These are phyloP conservation scores for Bembecia ichneumoniformis DNA, from an alignment of 2,888 invertebrate genomes.

Conservation along the genomic window DNA sequence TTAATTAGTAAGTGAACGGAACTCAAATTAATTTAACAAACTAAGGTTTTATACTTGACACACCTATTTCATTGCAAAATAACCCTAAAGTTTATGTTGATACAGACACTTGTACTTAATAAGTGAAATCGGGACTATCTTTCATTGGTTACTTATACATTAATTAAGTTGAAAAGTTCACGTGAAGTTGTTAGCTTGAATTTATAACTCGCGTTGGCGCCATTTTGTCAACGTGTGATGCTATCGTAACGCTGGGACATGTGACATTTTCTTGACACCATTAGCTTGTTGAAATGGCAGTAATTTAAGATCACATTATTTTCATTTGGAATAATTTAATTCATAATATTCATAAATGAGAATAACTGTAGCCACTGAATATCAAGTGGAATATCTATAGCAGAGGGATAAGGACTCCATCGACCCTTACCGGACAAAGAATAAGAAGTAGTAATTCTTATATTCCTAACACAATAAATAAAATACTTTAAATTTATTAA, in stretches of 20 bases:
- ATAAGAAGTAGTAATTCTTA: no score
- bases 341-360: no score
- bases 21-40: conserved; percentile 2
- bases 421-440: no score
- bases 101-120: background rate
- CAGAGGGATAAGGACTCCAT: no score
- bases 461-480: no score
- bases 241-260: background rate
- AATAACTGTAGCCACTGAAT: no score
- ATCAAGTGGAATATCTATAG: no score
- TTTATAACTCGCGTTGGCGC: background rate
- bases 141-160: background rate
- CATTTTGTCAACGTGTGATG: background rate
- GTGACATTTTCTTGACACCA: background rate
- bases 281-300: no score
- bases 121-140: background rate
- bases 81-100: background rate
- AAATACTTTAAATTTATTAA: no score
- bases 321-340: no score
- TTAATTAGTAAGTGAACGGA: conserved; percentile 7
- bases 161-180: background rate
- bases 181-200: background rate
- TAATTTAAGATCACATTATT: no score
- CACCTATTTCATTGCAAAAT: conserved; percentile 2
- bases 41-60: conserved; percentile 1